Base-by-base conservation (phyloP, 92 coral and sea anemone species). In the Porites cylindrica region DNA sequence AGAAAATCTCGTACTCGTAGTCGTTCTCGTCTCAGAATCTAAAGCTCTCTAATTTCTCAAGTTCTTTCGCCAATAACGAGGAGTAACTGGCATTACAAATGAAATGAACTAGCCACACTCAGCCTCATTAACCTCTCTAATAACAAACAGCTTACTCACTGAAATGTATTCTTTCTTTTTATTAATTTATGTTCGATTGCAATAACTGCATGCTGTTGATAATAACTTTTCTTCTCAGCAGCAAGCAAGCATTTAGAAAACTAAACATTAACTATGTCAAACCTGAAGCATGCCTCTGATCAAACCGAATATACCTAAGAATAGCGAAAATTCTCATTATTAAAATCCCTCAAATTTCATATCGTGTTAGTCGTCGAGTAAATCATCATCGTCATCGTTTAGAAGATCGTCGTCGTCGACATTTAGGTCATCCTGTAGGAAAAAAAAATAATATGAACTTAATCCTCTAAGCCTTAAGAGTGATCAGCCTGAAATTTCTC, bases 361-460 rank as follows among this genome's bases (percentile, higher is more conserved):
- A 26, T 14, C 21, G 32, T 26, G 80, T 79, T 74, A 92, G 71
- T 92, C 95, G 76, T 89, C 78, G 38, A 92, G 84, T 16, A 92
- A 77, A 64, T 92, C 95, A 61, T 92, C 95, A 54, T 92, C 95
- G 47, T 89, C 95, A 14, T 76, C 82, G 62, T 76, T 74, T 24
- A 89, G 65, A n/a, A 89, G 76, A 38, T 92, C 93, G 52, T 92
- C 95, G 54, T 92, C 95, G 69, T 92, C 95, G 67, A 92, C 66
- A 80, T 89, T 82, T 12, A 92, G 82, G 77, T 92, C 95, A 23
- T 85, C 95, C 95, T 92, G 89, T 13, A 17, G 58, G 54, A 47
- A 66, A 19, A 58, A 71, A 1, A 81, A 0, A 69, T 2, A 52
- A 69, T 6, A 52, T 12, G 1, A 12, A 69, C 23, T 4, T 66